Conservation (phyloP, 1,140 invertebrate genomes). For the Stegodyphus mimosarum region DNA sequence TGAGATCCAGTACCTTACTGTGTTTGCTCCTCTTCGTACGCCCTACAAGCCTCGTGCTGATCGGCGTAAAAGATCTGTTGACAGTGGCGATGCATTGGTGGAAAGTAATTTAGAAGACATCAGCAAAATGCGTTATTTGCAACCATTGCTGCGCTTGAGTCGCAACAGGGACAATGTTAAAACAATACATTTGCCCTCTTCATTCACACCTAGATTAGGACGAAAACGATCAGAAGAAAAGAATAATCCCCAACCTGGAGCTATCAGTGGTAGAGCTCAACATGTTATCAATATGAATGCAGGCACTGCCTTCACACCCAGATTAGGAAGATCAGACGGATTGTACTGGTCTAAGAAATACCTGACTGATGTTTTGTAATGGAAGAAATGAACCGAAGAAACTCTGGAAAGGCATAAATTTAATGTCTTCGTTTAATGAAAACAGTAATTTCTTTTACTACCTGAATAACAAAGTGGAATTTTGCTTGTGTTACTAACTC, state of each 20-base stretch:
- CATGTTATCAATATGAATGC: slow-evolving; percentile 14
- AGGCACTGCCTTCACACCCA: slow-evolving; percentile 34
- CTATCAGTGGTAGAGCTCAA: neutral
- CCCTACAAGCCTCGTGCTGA: neutral
- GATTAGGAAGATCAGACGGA: slow-evolving; percentile 3
- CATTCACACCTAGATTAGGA: slow-evolving; percentile 40
- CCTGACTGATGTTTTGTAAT: too few species aligned
- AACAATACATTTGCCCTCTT: slow-evolving; percentile 27
- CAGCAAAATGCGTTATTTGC: neutral
- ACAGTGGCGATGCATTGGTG: neutral
- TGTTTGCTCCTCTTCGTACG: neutral
- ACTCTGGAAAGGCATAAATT: too few species aligned
- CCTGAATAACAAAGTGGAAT: too few species aligned
- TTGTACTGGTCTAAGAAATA: too few species aligned
- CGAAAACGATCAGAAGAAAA: slow-evolving; percentile 13
- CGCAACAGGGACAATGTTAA: slow-evolving; percentile 10
- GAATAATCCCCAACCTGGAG: neutral
- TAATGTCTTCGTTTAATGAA: too few species aligned
- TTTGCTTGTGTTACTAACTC: too few species aligned
- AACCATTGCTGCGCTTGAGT: neutral
- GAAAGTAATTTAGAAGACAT: neutral
- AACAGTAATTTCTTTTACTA: too few species aligned
- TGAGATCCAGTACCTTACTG: too few species aligned
- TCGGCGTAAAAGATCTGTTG: neutral
- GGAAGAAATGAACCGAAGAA: too few species aligned